Percentiles rank a stretch among this genome's conserved stretches.
Conservation (phyloP, 1,140 invertebrate genomes). For the Melanaphis sacchari region DNA sequence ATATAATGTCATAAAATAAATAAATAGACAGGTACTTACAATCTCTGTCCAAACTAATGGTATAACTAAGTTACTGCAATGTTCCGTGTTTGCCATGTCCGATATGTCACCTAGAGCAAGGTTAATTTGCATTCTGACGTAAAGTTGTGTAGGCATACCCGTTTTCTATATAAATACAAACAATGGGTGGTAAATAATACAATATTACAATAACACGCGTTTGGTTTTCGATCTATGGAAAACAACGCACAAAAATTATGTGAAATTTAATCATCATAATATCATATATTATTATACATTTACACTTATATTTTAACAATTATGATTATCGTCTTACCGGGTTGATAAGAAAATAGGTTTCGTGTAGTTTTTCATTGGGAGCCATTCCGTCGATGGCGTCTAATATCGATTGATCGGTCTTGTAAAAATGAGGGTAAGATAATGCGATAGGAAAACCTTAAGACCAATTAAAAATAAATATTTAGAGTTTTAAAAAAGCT, state of each 20-base stretch:
- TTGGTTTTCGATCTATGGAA: background rate
- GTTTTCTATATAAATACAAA: slow-evolving; percentile 66
- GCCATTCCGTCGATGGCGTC: slow-evolving; percentile 74
- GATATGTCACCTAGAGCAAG: slow-evolving; percentile 76
- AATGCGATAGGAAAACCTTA: slow-evolving; percentile 81
- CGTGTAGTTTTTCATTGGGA: slow-evolving; percentile 74
- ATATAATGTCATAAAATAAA: background rate
- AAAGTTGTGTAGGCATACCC: slow-evolving; percentile 77
- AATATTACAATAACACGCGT: background rate
- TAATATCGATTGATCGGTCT: slow-evolving; percentile 72
- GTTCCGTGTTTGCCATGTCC: slow-evolving; percentile 69
- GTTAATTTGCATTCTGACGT: slow-evolving; percentile 83
- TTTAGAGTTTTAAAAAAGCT: background rate
- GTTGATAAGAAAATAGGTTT: slow-evolving; percentile 75
- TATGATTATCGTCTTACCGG: slow-evolving; percentile 67
- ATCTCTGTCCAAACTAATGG: slow-evolving; percentile 85
- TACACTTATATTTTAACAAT: background rate
- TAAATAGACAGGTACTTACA: slow-evolving; percentile 68
- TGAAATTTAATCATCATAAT: background rate
- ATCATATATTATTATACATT: background rate
- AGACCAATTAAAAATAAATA: slow-evolving; percentile 59
- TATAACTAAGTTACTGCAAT: slow-evolving; percentile 73
- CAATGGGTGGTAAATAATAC: background rate
- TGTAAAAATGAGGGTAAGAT: slow-evolving; percentile 88
- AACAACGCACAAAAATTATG: background rate